Evolutionary conservation across 2,888 invertebrate species (phyloP), one percentile per base, ranked within the genome.

Genomic region (Dynastes maya): DNA sequence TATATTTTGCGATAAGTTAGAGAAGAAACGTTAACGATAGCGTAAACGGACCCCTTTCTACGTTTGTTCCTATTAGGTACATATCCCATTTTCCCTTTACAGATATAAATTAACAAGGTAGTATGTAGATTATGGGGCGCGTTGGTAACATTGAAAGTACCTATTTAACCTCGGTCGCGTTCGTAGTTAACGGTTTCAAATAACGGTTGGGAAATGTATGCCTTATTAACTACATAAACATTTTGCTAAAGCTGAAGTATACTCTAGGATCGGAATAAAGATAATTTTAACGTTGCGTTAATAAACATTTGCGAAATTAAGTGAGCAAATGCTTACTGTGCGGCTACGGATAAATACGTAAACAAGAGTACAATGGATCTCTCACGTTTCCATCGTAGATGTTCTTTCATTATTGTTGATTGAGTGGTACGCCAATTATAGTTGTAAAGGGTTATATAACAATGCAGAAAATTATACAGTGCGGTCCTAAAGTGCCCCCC

Each of bases 41-140:
- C n/a, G 8, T 58, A 58, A 22, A 58, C 22, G 55, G 2, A 58
- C 2, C 11, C 11, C 55, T 58, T 27, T 22, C 16, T 6, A 22
- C 55, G 0, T 67, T 2, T 67, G 9, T 40, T 45, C 45, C 5
- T 67, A 16, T 67, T 67, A 37, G 11, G 22, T 22, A 58, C 5
- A 37, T 22, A 58, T 8, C 22, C 16, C n/a, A 40, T 63, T 29
- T 40, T 11, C 40, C n/a, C 22, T 9, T 40, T 9, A 16, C 40
- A 65, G 32, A 29, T 37, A 67, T 67, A 67, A 67, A 67, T 67
- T 67, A 45, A 67, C 16, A 45, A 67, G 16, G 65, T 37, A 22
- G 65, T 67, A 37, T 67, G 65, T 16, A 67, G 45, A 22, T 16
- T 16, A 37, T 5, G 16, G 16, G 9, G 16, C 9, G 29, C 51